phyloP scores from a whole-genome alignment of 2,888 invertebrate species.

The Drosophila basisetae region DNA sequence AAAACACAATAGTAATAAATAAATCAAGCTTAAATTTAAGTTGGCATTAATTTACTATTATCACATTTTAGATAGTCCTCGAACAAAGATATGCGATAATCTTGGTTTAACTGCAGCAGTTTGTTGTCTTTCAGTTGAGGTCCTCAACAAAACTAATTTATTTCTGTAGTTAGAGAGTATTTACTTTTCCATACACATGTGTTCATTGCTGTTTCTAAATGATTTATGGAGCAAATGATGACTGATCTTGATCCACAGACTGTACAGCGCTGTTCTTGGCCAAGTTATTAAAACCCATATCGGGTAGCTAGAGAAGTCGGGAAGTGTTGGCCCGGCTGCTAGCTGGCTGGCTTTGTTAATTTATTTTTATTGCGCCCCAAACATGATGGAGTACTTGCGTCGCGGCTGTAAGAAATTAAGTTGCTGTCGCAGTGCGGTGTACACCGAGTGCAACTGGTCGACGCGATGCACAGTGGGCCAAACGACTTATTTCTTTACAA shows the following conservation, averaged over 20 bases:
- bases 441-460: slow-evolving; percentile 9
- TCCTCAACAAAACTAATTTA: neutral
- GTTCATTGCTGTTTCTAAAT: slow-evolving; percentile 4
- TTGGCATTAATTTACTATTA: neutral
- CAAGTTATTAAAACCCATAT: slow-evolving; percentile 64
- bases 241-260: slow-evolving; percentile 51
- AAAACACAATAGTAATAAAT: neutral
- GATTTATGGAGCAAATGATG: slow-evolving; percentile 14
- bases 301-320: slow-evolving; percentile 56
- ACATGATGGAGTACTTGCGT: slow-evolving; percentile 65
- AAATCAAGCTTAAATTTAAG: neutral
- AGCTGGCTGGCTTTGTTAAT: slow-evolving; percentile 56
- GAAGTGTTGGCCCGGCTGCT: slow-evolving; percentile 35
- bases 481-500: neutral
- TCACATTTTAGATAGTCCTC: neutral
- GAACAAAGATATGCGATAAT: neutral
- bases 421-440: slow-evolving; percentile 53
- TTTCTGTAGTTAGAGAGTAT: neutral
- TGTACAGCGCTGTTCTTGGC: slow-evolving; percentile 35
- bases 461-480: neutral
- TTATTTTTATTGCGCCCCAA: slow-evolving; percentile 67
- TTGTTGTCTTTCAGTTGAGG: neutral
- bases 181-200: neutral
- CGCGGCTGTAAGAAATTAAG: slow-evolving; percentile 63
- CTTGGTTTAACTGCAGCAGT: neutral